Conservation (phyloP, 1,140 invertebrate genomes). For the Ephestia elutella region DNA sequence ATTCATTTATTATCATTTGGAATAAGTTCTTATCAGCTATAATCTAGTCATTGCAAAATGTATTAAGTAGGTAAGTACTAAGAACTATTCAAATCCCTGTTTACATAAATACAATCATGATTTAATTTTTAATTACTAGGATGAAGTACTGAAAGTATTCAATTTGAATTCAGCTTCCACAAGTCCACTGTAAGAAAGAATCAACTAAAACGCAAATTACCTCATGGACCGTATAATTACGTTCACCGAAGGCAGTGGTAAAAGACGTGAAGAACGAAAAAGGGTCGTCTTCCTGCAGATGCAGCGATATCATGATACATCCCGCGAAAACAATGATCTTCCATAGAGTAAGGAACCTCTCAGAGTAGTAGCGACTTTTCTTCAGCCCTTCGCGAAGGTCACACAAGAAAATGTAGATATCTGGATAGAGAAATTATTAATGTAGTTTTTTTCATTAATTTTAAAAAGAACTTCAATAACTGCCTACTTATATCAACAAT, state of each 20-base stretch:
- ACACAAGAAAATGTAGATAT: constrained; percentile 58
- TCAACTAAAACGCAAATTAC: constrained; percentile 53
- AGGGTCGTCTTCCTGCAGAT: constrained; percentile 81
- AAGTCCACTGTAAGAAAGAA: not conserved
- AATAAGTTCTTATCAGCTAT: not conserved
- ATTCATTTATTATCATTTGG: no score
- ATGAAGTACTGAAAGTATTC: no score
- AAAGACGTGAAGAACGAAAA: constrained; percentile 83
- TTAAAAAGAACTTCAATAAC: no score
- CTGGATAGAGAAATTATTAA: constrained; percentile 22
- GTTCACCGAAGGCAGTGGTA: constrained; percentile 80
- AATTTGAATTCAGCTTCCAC: no score
- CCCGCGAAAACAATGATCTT: constrained; percentile 88
- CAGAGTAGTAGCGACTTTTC: constrained; percentile 88
- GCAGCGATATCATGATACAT: constrained; percentile 81
- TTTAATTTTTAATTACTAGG: no score
- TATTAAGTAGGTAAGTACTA: no score
- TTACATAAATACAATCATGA: no score
- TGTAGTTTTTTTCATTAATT: no score
- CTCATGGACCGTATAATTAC: constrained; percentile 84
- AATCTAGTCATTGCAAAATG: no score
- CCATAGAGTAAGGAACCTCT: constrained; percentile 90
- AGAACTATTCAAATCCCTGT: no score
- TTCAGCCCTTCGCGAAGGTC: constrained; percentile 80
- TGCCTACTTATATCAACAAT: no score